phyloP scores from a whole-genome alignment of 1,140 invertebrate genomes.

The Melanaphis sacchari region DNA sequence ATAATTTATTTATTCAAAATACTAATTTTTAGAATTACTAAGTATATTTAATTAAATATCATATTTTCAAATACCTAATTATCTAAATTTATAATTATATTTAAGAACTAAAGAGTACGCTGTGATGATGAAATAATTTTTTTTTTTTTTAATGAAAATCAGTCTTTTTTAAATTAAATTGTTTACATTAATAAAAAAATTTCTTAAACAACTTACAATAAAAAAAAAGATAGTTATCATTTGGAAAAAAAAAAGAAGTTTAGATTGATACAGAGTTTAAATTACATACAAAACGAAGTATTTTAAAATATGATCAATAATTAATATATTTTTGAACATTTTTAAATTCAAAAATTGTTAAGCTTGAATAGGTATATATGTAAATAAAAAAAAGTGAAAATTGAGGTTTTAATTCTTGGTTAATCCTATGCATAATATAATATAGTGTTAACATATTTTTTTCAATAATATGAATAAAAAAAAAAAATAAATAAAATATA shows the following conservation, averaged over 20 bases:
- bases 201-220: neutral
- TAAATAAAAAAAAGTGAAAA: neutral
- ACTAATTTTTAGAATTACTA: no score
- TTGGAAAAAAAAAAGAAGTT: no score
- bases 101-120: neutral
- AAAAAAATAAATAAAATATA: no score
- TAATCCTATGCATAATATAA: no score
- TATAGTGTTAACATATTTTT: neutral
- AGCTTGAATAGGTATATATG: neutral
- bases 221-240: no score
- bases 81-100: neutral
- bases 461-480: neutral
- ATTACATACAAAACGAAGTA: neutral
- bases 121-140: neutral
- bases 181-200: neutral
- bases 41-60: neutral
- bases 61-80: neutral
- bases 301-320: neutral
- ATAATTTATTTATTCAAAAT: no score
- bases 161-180: neutral
- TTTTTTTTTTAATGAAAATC: no score
- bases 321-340: neutral
- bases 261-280: neutral
- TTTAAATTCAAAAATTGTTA: neutral
- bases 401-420: no score